phyloP scores from a whole-genome alignment of 2,113 vertebrate genomes.

The Fregata magnificens region DNA sequence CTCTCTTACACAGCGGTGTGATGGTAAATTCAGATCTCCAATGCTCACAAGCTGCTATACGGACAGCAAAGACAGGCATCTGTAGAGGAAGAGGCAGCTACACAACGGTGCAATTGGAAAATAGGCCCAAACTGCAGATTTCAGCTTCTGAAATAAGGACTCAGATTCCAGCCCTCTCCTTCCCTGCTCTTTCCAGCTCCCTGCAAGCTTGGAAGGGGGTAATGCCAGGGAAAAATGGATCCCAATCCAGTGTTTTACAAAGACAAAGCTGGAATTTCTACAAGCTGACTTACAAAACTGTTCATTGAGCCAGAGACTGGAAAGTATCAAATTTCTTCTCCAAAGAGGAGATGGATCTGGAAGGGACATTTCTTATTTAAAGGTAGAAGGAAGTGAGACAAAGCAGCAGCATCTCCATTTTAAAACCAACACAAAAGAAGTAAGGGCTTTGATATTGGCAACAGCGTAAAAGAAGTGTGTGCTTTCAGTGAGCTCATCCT shows the following conservation, averaged over 20 bases:
- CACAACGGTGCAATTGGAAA: background rate
- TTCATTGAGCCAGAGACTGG: background rate
- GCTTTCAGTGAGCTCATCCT: background rate
- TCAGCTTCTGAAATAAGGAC: background rate
- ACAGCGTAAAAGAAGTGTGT: background rate
- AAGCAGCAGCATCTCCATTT: background rate
- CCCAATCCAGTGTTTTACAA: background rate
- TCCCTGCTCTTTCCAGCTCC: background rate
- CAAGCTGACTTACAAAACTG: background rate
- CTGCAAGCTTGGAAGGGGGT: background rate
- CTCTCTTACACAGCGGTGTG: background rate
- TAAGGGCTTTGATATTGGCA: background rate
- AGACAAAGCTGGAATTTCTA: background rate
- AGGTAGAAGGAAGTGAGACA: background rate
- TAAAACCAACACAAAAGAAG: background rate
- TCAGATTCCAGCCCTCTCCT: background rate
- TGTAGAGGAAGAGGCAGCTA: background rate
- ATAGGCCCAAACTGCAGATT: background rate
- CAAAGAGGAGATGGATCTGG: background rate
- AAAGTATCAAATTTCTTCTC: background rate
- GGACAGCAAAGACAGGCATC: background rate
- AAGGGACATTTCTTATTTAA: background rate
- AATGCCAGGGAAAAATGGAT: background rate
- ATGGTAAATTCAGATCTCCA: background rate
- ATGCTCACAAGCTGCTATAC: accelerated